Conservation (phyloP, 2,113 vertebrate species). For the Salminus brasiliensis region DNA sequence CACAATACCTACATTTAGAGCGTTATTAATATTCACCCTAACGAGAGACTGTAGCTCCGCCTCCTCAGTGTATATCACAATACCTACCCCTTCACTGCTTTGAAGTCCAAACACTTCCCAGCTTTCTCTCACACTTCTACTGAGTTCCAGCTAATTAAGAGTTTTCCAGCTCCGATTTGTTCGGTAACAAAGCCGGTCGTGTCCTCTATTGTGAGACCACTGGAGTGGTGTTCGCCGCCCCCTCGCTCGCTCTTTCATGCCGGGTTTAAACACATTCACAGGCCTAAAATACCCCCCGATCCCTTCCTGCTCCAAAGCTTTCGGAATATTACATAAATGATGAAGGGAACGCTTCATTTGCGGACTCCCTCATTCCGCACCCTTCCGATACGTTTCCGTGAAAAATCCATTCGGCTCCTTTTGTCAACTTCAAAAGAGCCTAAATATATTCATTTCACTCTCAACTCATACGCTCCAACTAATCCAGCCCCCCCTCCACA, state of each 20-base stretch:
- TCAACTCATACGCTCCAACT: constrained; percentile 32
- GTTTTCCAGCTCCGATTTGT: neutral
- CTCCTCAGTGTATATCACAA: no score
- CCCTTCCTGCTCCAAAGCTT: neutral
- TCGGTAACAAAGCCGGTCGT: constrained; percentile 4
- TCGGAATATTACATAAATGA: constrained; percentile 26
- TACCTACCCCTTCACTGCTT: no score
- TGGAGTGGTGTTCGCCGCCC: neutral
- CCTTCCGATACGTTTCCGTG: constrained; percentile 33
- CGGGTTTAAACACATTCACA: constrained; percentile 5
- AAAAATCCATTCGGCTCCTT: constrained; percentile 30
- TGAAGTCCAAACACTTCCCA: no score
- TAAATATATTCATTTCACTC: constrained; percentile 43
- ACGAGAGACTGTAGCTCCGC: no score
- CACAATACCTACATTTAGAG: no score
- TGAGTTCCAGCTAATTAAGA: neutral
- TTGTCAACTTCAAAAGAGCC: constrained; percentile 47
- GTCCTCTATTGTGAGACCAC: constrained; percentile 20
- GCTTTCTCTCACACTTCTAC: neutral
- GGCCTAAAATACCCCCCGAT: constrained; percentile 12
- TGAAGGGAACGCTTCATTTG: neutral
- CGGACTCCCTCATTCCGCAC: neutral
- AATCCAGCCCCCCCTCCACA: constrained; percentile 27
- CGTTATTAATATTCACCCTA: no score
- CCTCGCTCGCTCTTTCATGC: neutral